Evolutionary conservation across 2,888 invertebrate genomes (phyloP).

Genomic region (Oeneis ivallda): DNA sequence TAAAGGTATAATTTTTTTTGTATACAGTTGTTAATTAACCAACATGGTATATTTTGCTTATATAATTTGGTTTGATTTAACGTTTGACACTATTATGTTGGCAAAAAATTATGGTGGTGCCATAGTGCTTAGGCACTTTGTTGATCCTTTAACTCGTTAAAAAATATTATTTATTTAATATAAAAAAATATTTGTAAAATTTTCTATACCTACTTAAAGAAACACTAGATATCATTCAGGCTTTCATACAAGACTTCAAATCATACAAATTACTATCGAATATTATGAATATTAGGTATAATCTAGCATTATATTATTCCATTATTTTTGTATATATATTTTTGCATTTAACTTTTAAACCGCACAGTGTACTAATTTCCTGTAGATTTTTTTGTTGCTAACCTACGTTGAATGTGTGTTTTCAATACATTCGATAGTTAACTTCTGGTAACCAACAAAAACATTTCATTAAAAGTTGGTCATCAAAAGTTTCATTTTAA

Average conservation of each 20-base stretch:
- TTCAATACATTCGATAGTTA: slow-evolving; percentile 4
- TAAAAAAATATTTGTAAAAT: not conserved
- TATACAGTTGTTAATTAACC: not conserved
- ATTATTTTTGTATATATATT: slow-evolving; percentile 4
- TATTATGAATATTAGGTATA: slow-evolving; percentile 12
- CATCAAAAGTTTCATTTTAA: slow-evolving; percentile 8
- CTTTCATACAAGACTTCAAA: not conserved
- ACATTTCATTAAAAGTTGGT: not conserved
- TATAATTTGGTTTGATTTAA: slow-evolving; percentile 1
- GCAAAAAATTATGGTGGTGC: not conserved
- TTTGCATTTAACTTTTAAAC: slow-evolving; percentile 34
- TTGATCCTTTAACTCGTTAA: not conserved
- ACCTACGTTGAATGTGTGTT: slow-evolving; percentile 31
- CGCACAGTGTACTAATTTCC: slow-evolving; percentile 39
- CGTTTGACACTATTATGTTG: not conserved
- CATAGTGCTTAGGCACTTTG: not conserved
- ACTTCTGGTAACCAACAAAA: slow-evolving; percentile 5
- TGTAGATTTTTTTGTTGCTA: slow-evolving; percentile 20
- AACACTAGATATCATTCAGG: not conserved
- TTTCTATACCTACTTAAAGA: not conserved
- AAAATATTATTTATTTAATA: not conserved
- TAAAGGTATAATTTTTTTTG: not conserved
- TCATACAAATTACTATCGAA: not conserved
- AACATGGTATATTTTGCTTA: slow-evolving; percentile 10
- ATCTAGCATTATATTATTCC: slow-evolving; percentile 8